Evolutionary conservation across 2,888 invertebrate genomes (phyloP), one percentile per base, ranked within the genome.

Genomic region (Agrotis clavis): DNA sequence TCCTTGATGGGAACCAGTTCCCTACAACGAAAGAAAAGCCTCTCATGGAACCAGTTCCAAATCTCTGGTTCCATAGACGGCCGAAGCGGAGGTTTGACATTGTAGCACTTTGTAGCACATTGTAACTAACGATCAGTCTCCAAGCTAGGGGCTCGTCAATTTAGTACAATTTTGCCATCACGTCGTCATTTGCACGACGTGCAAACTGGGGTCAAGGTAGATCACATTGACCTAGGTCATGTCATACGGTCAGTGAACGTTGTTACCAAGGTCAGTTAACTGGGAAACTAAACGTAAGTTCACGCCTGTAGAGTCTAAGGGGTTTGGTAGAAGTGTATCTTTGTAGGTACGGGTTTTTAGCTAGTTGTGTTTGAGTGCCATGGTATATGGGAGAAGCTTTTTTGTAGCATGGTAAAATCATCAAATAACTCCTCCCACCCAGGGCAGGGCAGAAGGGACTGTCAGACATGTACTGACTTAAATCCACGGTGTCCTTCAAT

Each of bases 171-270:
- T 72, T 56, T 5, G 9, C 19, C 19, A 62, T 18, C 25, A 13
- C n/a, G 19, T 9, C 50, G 67, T 13, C 45, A 72, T 57, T 57
- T 68, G 56, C 16, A 76, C 30, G 56, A 57, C 35, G 13, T 18
- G 16, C 6, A 45, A 14, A 21, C 35, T n/a, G 25, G 19, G 35
- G 25, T 7, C 79, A 76, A 79, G 73, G 60, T 51, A 25, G 18
- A 72, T 64, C 30, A 13, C 60, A 47, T 75, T 75, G 79, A 18
- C n/a, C 45, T 78, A 75, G 75, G 79, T 78, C 72, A 47, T 50
- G 72, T 54, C 53, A 13, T 1, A 0, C 48, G 71, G 72, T 60
- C 53, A 6, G 19, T 77, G 67, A 53, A 59, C 76, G 51, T 9
- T 14, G n/a, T 2, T 0, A 19, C 51, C 14, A 11, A 74, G 51